Evolutionary conservation across 2,888 invertebrate species (phyloP), one percentile per base, ranked within the genome.

Genomic region (Mythimna impura): DNA sequence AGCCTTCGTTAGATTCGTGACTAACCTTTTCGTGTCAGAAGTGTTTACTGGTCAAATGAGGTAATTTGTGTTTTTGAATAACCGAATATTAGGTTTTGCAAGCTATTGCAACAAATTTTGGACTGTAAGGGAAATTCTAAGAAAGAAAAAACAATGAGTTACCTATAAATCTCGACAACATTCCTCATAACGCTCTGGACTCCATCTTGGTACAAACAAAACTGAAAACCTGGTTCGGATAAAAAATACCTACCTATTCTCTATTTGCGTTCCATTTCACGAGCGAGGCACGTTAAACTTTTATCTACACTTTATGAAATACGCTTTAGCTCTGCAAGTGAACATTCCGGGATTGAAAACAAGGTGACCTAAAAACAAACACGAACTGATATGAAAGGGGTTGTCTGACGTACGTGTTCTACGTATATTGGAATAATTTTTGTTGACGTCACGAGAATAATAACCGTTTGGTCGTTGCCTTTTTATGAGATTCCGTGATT

Each of bases 351-450:
- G 74, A 73, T 55, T 62, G 78, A 69, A 78, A 80, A 82, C 76
- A 82, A 68, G 76, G 75, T 81, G 83, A 81, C 86, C 86, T 84
- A 84, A 73, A 82, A 80, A 78, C 82, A 74, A 79, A 80, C 61
- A 73, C 63, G 71, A 76, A 66, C 71, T 71, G 69, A 68, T 75
- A 71, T 78, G 75, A 77, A 77, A 78, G 62, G 78, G 80, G 66
- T 81, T 69, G 75, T 76, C 63, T 76, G 76, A 77, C 62, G 47
- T 73, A 54, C 57, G 40, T 68, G 65, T 73, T 55, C 43, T 73
- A 47, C 47, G 47, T 69, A 67, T 74, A 78, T 76, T 75, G 65
- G 65, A 79, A 78, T 76, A 58, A 8, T 81, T 81, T 82, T 64
- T 71, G 64, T 58, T 55, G n/a, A 71, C 55, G 57, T 72, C 63